These are phyloP conservation scores for Brachystomella parvula DNA, from an alignment of 1,140 invertebrate genomes.

Conservation along the genomic window DNA sequence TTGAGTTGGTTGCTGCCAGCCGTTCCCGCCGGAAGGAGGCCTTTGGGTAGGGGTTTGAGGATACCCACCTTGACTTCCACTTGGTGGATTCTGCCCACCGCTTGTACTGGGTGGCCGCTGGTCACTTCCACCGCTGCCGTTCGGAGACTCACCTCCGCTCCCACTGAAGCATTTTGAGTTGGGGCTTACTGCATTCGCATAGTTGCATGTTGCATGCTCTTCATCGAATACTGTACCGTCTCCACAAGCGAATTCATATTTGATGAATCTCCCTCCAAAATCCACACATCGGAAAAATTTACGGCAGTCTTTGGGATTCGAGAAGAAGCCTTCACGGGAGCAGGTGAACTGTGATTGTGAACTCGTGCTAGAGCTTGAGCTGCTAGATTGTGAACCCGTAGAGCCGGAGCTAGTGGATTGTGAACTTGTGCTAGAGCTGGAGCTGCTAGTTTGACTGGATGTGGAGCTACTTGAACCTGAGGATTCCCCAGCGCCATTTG, in stretches of 20 bases:
- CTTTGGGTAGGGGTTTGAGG: too few species aligned
- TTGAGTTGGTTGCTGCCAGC: too few species aligned
- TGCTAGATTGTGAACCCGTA: background rate
- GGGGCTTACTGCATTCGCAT: conserved; percentile 19
- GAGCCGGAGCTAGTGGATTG: background rate
- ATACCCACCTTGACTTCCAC: too few species aligned
- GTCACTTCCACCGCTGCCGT: too few species aligned
- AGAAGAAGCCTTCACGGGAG: conserved; percentile 22
- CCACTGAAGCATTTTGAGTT: conserved; percentile 24
- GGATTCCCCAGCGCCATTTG: background rate
- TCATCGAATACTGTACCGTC: conserved; percentile 30
- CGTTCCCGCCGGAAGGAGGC: too few species aligned
- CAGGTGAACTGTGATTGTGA: background rate
- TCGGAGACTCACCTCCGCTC: too few species aligned
- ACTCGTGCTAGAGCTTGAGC: background rate
- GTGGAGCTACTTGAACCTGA: background rate
- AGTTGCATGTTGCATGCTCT: conserved; percentile 30
- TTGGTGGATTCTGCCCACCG: too few species aligned
- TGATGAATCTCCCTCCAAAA: conserved; percentile 13
- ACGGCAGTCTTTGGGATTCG: conserved; percentile 13
- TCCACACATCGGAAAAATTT: conserved; percentile 31
- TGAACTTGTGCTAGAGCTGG: background rate
- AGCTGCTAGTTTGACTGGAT: background rate
- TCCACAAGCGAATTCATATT: conserved; percentile 33
- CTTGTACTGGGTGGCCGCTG: too few species aligned